Base-by-base conservation (phyloP, 2,888 invertebrate genomes). In the Papilio protenor region DNA sequence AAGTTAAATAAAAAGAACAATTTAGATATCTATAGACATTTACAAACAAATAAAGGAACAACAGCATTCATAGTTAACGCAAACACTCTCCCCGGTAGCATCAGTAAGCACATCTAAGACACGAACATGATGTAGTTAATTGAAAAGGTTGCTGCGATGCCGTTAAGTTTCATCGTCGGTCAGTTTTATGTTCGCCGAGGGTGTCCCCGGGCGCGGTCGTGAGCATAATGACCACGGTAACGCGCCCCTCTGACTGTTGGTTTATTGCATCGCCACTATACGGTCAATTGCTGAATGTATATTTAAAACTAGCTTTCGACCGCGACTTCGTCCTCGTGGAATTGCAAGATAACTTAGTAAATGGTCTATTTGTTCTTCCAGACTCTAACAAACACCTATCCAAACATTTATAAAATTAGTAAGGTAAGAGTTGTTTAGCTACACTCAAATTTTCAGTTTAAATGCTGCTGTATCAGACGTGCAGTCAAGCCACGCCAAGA, bases 131-230 rank as follows among this genome's bases (percentile, higher is more conserved):
- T 81, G 76, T 77, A 76, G 80, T 82, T 83, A 82, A 84, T 83
- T 84, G 83, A 84, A 84, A 84, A 77, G 81, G 76, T 75, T 79
- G 76, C 72, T 72, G 75, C 66, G 77, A 77, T 81, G 77, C 81
- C 82, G 81, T 84, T 82, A 84, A 82, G 81, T 83, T 84, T 84
- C 81, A 84, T 80, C 79, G 82, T 78, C 81, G 84, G 84, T 84
- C 83, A 84, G 80, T 80, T 83, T 81, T 78, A 78, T 73, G 72
- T 47, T 40, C 75, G 66, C 61, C 66, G 49, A 66, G 78, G 75
- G 75, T 76, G 40, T 66, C 72, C 73, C 55, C 66, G 61, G 52
- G 57, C 73, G 77, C 64, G 47, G 71, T 52, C 75, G 75, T 74
- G 77, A 72, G 75, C 75, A 66, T 78, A 78, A 78, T 75, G 75